These are phyloP conservation scores for Chrysolophus pictus DNA, from an alignment of 2,797 vertebrate species.

Conservation along the genomic window DNA sequence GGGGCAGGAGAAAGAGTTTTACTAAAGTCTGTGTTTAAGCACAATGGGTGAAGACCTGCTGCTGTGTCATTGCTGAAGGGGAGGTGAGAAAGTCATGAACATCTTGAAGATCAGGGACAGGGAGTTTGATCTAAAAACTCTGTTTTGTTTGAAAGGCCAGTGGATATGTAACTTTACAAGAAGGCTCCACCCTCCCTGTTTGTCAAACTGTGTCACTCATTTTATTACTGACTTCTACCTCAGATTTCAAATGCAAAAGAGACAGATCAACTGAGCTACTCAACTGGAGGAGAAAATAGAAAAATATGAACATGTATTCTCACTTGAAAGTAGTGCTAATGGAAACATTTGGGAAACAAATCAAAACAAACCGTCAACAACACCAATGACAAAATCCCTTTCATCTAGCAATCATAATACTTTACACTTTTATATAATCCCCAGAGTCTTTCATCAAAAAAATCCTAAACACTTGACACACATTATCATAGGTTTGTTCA, in stretches of 20 bases:
- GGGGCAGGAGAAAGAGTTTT: conserved; percentile 40
- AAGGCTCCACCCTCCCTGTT: not conserved
- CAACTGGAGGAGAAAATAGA: not conserved
- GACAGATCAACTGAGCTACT: not conserved
- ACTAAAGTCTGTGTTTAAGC: conserved; percentile 34
- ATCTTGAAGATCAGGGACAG: conserved; percentile 45
- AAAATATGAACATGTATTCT: not conserved
- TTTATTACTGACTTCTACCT: not conserved
- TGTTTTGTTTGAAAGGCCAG: not conserved
- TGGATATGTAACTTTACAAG: not conserved
- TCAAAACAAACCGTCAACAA: not conserved
- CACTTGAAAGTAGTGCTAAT: not conserved
- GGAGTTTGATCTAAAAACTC: not conserved
- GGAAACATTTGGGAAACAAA: accelerated
- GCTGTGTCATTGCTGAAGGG: conserved; percentile 55
- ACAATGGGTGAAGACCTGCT: conserved; percentile 61
- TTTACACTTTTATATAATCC: not conserved
- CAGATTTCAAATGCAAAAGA: not conserved
- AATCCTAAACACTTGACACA: not conserved
- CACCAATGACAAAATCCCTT: not conserved
- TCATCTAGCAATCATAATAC: not conserved
- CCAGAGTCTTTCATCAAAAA: not conserved
- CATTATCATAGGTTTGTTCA: not conserved
- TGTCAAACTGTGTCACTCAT: not conserved
- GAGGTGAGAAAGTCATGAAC: conserved; percentile 62